These are phyloP conservation scores for Anthophora plumipes DNA, from an alignment of 2,888 invertebrate species.

Conservation along the genomic window DNA sequence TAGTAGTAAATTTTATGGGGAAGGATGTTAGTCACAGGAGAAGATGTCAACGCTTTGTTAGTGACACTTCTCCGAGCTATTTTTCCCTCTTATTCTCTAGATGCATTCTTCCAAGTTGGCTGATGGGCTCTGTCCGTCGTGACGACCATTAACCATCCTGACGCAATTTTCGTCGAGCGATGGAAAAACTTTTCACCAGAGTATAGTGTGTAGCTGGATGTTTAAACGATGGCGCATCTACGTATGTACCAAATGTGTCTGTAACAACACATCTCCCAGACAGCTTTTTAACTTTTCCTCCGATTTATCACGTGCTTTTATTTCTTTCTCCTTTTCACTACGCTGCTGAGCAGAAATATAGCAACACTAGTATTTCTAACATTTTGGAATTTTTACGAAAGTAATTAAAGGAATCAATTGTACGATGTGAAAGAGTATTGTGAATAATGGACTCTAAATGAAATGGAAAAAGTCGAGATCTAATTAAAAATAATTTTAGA, in stretches of 20 bases:
- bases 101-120: slow-evolving; percentile 52
- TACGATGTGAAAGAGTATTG: too few relatives aligned
- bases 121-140: slow-evolving; percentile 60
- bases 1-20: slow-evolving; percentile 1
- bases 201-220: slow-evolving; percentile 11
- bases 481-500: too few relatives aligned
- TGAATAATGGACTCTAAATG: too few relatives aligned
- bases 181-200: slow-evolving; percentile 71
- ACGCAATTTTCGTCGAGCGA: slow-evolving; percentile 73
- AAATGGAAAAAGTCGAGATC: too few relatives aligned
- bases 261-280: neutral
- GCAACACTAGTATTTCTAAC: too few relatives aligned
- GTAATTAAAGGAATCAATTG: too few relatives aligned
- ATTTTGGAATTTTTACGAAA: too few relatives aligned
- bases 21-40: neutral
- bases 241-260: neutral
- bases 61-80: slow-evolving; percentile 34
- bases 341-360: neutral
- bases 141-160: slow-evolving; percentile 69
- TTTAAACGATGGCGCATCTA: slow-evolving; percentile 22
- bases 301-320: neutral
- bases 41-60: slow-evolving; percentile 26
- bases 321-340: too few relatives aligned
- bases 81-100: slow-evolving; percentile 47
- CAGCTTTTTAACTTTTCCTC: neutral